Percentiles rank a stretch among this genome's conserved stretches.
Evolutionary conservation across 2,888 invertebrate species (phyloP).

Genomic region (Melieria picta): DNA sequence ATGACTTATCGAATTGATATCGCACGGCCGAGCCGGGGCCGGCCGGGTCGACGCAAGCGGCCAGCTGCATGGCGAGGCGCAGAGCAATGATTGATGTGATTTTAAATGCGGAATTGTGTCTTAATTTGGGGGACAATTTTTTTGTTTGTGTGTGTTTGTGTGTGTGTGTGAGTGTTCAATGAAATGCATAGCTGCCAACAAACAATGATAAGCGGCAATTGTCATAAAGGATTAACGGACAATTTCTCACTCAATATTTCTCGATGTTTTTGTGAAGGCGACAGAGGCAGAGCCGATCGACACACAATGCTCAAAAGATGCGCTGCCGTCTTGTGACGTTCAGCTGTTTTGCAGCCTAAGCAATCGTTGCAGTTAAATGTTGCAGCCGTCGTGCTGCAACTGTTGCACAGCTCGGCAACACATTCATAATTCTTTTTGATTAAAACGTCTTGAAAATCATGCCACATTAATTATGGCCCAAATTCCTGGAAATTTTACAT

Average conservation of each 20-base stretch:
- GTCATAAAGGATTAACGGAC: no score
- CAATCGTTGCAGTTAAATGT: neutral
- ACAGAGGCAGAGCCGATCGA: no score
- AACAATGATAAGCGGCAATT: no score
- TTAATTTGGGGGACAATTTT: conserved; percentile 39
- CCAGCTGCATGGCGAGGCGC: conserved; percentile 2
- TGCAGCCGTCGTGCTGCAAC: neutral
- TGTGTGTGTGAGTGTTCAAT: neutral
- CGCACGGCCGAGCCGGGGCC: conserved; percentile 53
- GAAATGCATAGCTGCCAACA: no score
- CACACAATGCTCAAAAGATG: no score
- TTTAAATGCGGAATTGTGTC: conserved; percentile 48
- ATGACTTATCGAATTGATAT: conserved; percentile 58
- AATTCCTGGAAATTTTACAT: conserved; percentile 63
- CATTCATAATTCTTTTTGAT: conserved; percentile 38
- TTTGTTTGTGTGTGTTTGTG: neutral
- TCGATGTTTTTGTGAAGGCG: neutral
- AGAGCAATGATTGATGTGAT: conserved; percentile 52
- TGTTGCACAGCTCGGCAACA: neutral
- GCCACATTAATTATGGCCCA: conserved; percentile 67
- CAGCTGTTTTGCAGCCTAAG: no score
- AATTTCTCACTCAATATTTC: no score
- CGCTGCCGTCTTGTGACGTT: no score
- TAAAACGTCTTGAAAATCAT: conserved; percentile 58
- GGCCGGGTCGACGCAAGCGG: conserved; percentile 40